These are phyloP conservation scores for Pachydiplax longipennis DNA, from an alignment of 2,888 invertebrate species.

Conservation along the genomic window DNA sequence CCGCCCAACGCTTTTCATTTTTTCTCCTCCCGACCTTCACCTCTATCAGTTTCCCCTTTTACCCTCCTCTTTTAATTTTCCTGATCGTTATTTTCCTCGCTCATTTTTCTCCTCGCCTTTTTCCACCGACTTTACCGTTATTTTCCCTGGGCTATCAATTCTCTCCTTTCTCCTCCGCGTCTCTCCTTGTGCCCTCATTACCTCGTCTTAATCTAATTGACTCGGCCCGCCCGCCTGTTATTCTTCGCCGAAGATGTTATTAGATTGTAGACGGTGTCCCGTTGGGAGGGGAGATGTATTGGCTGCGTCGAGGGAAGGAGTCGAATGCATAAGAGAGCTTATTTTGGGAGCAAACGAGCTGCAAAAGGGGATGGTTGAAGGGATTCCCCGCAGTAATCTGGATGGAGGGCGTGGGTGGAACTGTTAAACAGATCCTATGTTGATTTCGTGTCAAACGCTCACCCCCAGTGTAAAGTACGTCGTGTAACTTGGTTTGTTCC, in stretches of 20 bases:
- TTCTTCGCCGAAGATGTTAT: not conserved
- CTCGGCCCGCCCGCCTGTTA: not conserved
- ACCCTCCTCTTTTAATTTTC: not conserved
- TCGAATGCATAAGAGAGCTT: not conserved
- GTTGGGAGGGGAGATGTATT: not conserved
- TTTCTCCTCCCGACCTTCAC: not conserved
- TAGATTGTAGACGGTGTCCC: not conserved
- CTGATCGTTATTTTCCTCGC: not conserved
- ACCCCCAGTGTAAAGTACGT: not conserved
- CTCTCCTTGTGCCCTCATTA: not conserved
- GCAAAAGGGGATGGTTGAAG: not conserved
- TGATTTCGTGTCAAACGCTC: not conserved
- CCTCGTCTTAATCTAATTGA: not conserved
- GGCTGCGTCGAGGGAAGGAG: not conserved
- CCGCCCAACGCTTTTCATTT: not conserved
- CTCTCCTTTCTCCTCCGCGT: not conserved
- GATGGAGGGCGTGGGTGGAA: not conserved
- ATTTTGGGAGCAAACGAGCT: not conserved
- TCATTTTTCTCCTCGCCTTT: not conserved
- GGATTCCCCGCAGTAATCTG: not conserved
- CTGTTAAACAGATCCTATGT: not conserved
- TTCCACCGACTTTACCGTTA: not conserved
- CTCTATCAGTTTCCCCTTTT: not conserved
- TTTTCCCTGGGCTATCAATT: not conserved
- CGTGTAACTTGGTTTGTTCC: not conserved